Base-by-base conservation (phyloP, 2,888 invertebrate genomes). In the Epinotia nisella region DNA sequence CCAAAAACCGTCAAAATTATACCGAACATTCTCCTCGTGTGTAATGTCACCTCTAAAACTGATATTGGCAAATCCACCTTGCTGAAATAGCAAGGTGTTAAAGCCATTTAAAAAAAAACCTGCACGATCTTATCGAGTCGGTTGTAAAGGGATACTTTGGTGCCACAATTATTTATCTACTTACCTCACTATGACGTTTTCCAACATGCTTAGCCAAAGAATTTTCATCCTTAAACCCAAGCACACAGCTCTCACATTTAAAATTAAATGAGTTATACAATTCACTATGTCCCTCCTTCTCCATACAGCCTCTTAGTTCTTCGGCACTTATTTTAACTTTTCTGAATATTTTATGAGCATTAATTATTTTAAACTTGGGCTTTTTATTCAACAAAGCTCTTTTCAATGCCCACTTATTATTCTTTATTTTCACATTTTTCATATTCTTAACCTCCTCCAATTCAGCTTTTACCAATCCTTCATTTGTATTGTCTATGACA, bases 281-380 rank as follows among this genome's bases (percentile, higher is more conserved):
- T 71, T 77, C 70, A 61, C 77, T 65, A 0, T 76, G 74, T 74
- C 76, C 79, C 66, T 81, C 77, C 3, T 61, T 74, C 41, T 74
- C 19, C 10, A 80, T 11, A 62, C 58, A 70, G 1, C n/a, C 24
- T 2, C n/a, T 21, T 1, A 83, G 29, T 58, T 79, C 78, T 10
- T 70, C 71, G 49, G 56, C 13, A 74, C 71, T 66, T n/a, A 83
- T 73, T 11, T 72, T 55, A 3, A 77, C 64, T 74, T 59, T 79
- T 65, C 51, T 81, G 73, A 81, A 83, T 15, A 78, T 58, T 9
- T 80, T 71, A 0, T 62, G 59, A 64, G 79, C 67, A 4, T 77
- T 75, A 10, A 79, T 55, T 3, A 83, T 78, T 80, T 79, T 82
- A 55, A 83, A 86, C 78, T 87, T 87, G 0, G 81, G 82, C 51